These are phyloP conservation scores for Leistus spinibarbis DNA, from an alignment of 2,888 invertebrate species.

Conservation along the genomic window DNA sequence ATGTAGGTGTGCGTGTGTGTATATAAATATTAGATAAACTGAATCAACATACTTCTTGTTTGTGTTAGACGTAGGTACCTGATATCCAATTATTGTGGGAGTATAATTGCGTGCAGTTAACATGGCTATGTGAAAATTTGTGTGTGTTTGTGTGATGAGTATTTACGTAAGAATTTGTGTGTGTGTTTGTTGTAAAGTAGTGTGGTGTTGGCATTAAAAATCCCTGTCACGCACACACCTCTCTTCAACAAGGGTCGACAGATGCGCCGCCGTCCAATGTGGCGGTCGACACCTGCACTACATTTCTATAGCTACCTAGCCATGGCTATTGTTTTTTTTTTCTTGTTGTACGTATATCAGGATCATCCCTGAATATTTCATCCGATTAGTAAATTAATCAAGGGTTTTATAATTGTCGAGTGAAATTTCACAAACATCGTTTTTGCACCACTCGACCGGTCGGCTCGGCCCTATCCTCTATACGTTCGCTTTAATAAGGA, in stretches of 20 bases:
- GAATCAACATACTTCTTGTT: too few species aligned
- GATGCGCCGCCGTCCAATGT: background rate
- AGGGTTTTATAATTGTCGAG: slow-evolving; percentile 15
- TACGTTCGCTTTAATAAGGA: background rate
- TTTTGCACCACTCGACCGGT: slow-evolving; percentile 10
- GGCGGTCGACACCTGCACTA: slow-evolving; percentile 1
- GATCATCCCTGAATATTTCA: slow-evolving; percentile 14
- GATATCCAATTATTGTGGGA: too few species aligned
- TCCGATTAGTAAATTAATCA: slow-evolving; percentile 35
- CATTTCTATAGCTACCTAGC: background rate
- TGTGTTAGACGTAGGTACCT: too few species aligned
- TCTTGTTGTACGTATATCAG: slow-evolving; percentile 10
- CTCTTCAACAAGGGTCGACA: background rate
- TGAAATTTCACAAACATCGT: slow-evolving; percentile 16
- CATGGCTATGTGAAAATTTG: background rate
- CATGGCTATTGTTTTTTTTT: background rate
- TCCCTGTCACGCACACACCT: slow-evolving; percentile 1
- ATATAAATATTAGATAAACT: too few species aligned
- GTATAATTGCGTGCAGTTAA: too few species aligned
- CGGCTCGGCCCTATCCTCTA: background rate
- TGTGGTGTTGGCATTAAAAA: background rate
- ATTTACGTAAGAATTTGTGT: slow-evolving; percentile 1
- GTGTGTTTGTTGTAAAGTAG: background rate
- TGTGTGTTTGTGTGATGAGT: background rate
- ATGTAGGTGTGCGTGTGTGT: too few species aligned